These are phyloP conservation scores for Stenopsyche tienmushanensis DNA, from an alignment of 1,140 invertebrate species.

Conservation along the genomic window DNA sequence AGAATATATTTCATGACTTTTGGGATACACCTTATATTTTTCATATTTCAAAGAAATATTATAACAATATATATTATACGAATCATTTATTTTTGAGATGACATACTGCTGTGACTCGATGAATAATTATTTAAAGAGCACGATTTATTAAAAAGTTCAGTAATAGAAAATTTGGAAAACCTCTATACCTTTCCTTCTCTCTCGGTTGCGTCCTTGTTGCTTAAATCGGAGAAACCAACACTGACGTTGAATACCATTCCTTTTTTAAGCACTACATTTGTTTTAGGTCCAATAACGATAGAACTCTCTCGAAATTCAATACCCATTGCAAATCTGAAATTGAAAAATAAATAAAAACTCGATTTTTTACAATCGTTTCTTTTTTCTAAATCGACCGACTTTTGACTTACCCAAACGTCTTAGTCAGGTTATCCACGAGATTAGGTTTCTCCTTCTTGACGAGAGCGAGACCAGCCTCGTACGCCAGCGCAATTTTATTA, in stretches of 20 bases:
- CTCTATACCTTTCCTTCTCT: conserved; percentile 74
- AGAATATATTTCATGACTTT: too few relatives aligned
- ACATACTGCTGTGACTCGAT: too few relatives aligned
- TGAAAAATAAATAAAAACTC: conserved; percentile 22
- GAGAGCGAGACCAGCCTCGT: conserved; percentile 77
- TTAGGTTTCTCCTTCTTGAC: conserved; percentile 87
- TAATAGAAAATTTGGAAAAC: too few relatives aligned
- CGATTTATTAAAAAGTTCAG: too few relatives aligned
- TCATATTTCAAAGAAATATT: too few relatives aligned
- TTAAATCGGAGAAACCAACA: conserved; percentile 87
- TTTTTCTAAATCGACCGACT: too few relatives aligned
- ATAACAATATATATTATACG: too few relatives aligned
- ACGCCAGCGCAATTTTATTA: conserved; percentile 84
- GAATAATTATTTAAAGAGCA: too few relatives aligned
- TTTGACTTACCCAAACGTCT: conserved; percentile 74
- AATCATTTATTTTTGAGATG: too few relatives aligned
- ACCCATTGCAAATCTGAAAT: conserved; percentile 83
- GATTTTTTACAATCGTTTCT: too few relatives aligned
- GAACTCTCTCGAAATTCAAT: conserved; percentile 97
- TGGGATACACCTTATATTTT: too few relatives aligned
- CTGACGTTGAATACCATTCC: conserved; percentile 98
- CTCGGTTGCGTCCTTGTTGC: conserved; percentile 80
- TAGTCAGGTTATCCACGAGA: conserved; percentile 89
- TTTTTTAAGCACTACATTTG: conserved; percentile 76
- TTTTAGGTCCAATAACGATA: conserved; percentile 89